Evolutionary conservation across 2,113 vertebrate genomes (phyloP).

Genomic region (Anseranas semipalmata): DNA sequence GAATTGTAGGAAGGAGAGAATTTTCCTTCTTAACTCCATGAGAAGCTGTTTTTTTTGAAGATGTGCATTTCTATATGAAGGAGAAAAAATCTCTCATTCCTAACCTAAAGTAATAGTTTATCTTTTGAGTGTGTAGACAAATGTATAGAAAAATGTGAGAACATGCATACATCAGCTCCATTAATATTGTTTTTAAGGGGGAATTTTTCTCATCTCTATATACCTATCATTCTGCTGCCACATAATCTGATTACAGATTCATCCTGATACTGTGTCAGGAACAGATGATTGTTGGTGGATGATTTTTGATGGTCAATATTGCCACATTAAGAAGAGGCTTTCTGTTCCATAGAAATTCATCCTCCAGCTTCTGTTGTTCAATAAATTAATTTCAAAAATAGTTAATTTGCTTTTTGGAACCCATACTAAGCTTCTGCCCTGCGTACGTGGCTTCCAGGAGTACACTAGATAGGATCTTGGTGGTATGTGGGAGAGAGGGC

Average conservation of each 20-base stretch:
- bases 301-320: background rate
- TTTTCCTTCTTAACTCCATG: background rate
- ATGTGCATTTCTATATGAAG: background rate
- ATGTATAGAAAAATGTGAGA: background rate
- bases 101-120: background rate
- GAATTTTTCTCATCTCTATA: background rate
- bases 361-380: background rate
- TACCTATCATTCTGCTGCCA: background rate
- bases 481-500: background rate
- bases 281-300: background rate
- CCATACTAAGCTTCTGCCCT: background rate
- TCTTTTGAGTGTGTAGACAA: background rate
- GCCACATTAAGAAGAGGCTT: background rate
- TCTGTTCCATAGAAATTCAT: rapidly evolving
- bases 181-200: background rate
- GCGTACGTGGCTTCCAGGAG: background rate
- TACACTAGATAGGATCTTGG: background rate
- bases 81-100: background rate
- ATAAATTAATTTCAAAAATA: background rate
- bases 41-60: background rate
- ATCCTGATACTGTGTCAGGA: background rate
- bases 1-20: background rate
- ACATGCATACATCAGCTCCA: background rate
- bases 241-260: background rate
- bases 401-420: background rate